phyloP scores from a whole-genome alignment of 2,797 vertebrate species.

The Peromyscus eremicus region DNA sequence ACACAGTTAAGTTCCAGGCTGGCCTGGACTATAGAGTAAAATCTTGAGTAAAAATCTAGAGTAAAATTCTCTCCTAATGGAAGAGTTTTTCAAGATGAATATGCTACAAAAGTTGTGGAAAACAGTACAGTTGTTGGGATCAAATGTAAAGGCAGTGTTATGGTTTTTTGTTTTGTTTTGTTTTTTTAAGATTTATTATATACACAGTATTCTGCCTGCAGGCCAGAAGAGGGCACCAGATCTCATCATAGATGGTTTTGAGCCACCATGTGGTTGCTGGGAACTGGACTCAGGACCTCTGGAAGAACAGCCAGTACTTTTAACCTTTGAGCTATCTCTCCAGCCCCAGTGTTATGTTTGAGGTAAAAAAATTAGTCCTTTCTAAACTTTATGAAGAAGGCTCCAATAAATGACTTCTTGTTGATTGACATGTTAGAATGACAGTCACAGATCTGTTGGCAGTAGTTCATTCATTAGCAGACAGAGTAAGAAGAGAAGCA shows the following conservation, averaged over 20 bases:
- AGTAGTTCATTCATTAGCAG: neutral
- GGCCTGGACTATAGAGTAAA: neutral
- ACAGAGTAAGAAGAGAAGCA: neutral
- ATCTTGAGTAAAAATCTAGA: neutral
- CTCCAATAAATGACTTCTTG: conserved; percentile 98
- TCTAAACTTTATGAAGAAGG: conserved; percentile 98
- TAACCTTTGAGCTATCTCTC: too few species aligned
- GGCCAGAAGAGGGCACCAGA: too few species aligned
- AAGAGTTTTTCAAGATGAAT: neutral
- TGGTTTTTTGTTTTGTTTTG: conserved; percentile 72
- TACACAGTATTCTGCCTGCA: too few species aligned
- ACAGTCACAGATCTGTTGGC: conserved; percentile 73
- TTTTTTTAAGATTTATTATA: too few species aligned
- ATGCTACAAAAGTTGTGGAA: neutral
- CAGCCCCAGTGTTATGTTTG: conserved; percentile 86
- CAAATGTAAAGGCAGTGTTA: conserved; percentile 97
- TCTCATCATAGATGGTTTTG: too few species aligned
- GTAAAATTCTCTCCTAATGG: neutral
- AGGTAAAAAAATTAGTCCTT: conserved; percentile 98
- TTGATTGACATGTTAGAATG: conserved; percentile 98
- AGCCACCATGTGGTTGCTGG: too few species aligned
- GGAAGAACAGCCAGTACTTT: too few species aligned
- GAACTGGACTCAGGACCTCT: too few species aligned
- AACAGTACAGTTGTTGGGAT: conserved; percentile 94
- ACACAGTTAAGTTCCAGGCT: neutral